Evolutionary conservation across 1,140 invertebrate genomes (phyloP).

Genomic region (Microplitis demolitor): DNA sequence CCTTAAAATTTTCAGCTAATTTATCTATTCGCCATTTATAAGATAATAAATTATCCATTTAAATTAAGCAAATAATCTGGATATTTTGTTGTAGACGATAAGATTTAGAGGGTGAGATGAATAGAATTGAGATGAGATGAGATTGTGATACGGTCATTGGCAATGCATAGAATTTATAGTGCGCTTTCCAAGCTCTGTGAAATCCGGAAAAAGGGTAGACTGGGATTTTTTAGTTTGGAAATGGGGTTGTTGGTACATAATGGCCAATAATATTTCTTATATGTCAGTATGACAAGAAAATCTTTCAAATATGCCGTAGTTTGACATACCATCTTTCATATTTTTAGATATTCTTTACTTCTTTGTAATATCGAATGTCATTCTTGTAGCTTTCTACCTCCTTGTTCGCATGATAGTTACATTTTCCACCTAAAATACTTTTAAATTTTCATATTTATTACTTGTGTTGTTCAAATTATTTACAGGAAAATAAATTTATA

Average conservation of each 20-base stretch:
- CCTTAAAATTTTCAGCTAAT: too few species aligned
- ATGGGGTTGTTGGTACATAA: neutral
- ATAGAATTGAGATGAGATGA: neutral
- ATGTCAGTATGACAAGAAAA: neutral
- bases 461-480: too few species aligned
- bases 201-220: neutral
- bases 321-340: neutral
- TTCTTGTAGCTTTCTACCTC: neutral
- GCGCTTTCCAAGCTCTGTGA: neutral
- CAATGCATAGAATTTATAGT: constrained; percentile 12
- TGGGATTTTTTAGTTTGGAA: neutral
- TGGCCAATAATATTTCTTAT: neutral
- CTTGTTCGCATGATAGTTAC: too few species aligned
- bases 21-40: too few species aligned
- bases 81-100: neutral
- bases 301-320: neutral
- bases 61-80: too few species aligned
- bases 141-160: neutral
- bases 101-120: neutral
- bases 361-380: neutral
- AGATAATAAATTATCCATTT: too few species aligned
- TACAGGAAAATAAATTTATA: too few species aligned
- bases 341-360: neutral
- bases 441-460: neutral
- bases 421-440: neutral